Evolutionary conservation across 2,797 vertebrate genomes (phyloP), one percentile per base, ranked within the genome.

Genomic region (Menidia menidia): DNA sequence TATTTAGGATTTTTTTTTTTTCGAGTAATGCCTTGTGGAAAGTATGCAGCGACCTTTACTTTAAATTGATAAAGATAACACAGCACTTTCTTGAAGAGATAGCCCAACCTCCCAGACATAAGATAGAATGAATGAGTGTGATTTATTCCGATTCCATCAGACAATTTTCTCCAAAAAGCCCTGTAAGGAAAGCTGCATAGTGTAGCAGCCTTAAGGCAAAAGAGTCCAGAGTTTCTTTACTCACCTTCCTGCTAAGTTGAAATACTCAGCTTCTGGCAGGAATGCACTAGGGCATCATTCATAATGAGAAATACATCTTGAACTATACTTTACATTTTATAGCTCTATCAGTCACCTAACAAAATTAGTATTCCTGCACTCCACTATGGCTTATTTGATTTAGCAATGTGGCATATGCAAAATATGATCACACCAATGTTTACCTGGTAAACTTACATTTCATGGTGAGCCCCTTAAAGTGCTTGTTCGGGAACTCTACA

Each of bases 1-100:
- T 88, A 81, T 80, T 82, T 87, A 86, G 61, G 86, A 82, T 80
- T 73, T 78, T 83, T 76, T 85, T 77, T 81, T 55, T 72, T 60
- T 72, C 61, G 68, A 80, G 56, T 55, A 52, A 53, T 60, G 72
- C 78, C 68, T 76, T 72, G 81, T 79, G 60, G 76, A 91, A 89
- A 89, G 87, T 79, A 78, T 81, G 80, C 75, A 42, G 14, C 4
- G 55, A 53, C 75, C 87, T 77, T 89, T 55, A 87, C 56, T 25
- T 78, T 71, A 80, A 83, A 62, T 15, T 59, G 68, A 87, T 45
- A 79, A 87, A 76, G 50, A 87, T 79, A 89, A 84, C 71, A 82
- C 19, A 45, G 25, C 51, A n/a, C 54, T 51, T 42, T 19, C 47
- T 15, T 62, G 7, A 51, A 51, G 69, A 71, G 59, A 88, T 73